These are phyloP conservation scores for Punctoribates punctum DNA, from an alignment of 2,888 invertebrate genomes.

Conservation along the genomic window DNA sequence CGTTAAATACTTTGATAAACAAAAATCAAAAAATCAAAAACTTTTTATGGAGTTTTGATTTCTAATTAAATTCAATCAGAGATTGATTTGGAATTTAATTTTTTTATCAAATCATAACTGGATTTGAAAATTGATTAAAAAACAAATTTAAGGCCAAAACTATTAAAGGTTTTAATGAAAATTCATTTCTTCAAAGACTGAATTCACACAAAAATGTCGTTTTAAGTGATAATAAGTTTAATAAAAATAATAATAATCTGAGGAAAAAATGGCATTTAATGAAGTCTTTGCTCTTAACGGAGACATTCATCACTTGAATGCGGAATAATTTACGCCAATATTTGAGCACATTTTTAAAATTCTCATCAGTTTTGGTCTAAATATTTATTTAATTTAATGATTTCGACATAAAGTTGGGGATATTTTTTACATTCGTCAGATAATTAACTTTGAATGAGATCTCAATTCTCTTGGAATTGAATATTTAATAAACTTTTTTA, in stretches of 20 bases:
- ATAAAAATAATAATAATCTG: not conserved
- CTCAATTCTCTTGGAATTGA: not conserved
- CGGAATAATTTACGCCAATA: not conserved
- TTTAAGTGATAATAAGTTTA: not conserved
- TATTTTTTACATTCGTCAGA: not conserved
- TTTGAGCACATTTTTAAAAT: not conserved
- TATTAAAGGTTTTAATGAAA: not conserved
- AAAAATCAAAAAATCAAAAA: too few species aligned
- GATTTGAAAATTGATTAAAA: not conserved
- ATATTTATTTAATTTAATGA: constrained; percentile 22
- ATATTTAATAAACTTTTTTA: not conserved
- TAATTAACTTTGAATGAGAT: not conserved
- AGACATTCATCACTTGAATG: not conserved
- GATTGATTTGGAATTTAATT: not conserved
- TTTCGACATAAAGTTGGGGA: not conserved
- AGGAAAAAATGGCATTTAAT: too few species aligned
- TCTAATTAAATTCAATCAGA: too few species aligned
- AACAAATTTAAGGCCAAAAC: constrained; percentile 19
- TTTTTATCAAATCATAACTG: not conserved
- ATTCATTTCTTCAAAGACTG: not conserved
- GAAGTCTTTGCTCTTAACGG: too few species aligned
- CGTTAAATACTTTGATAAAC: too few species aligned
- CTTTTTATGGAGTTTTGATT: too few species aligned
- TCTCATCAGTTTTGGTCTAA: constrained; percentile 32
- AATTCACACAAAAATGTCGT: not conserved